Conservation (phyloP, 2,888 invertebrate genomes). For the Mythimna ferrago region DNA sequence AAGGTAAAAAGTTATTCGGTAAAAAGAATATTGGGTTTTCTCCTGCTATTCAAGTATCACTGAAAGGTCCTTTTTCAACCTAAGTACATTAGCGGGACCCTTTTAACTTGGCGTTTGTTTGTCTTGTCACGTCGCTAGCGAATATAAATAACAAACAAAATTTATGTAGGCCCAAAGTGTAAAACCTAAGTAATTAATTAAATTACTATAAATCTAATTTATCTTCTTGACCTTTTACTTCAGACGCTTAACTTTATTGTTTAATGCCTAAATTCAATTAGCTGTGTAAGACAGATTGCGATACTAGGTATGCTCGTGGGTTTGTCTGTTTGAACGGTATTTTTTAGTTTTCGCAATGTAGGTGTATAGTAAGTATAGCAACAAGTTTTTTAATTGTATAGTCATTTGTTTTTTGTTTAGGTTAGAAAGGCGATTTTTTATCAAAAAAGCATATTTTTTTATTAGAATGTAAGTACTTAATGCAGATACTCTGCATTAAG, state of each 20-base stretch:
- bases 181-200: conserved; percentile 65
- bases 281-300: conserved; percentile 9
- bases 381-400: background rate
- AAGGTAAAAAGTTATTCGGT: conserved; percentile 65
- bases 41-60: conserved; percentile 74
- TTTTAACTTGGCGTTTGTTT: conserved; percentile 76
- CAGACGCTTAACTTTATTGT: conserved; percentile 39
- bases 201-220: conserved; percentile 62
- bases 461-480: too few species aligned
- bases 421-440: background rate
- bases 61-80: conserved; percentile 71
- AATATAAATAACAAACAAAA: conserved; percentile 75
- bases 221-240: conserved; percentile 44
- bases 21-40: conserved; percentile 72
- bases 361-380: too few species aligned
- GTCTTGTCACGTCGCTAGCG: conserved; percentile 74
- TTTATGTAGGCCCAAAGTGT: conserved; percentile 67
- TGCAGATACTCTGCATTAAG: too few species aligned
- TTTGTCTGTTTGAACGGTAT: background rate
- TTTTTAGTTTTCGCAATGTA: background rate
- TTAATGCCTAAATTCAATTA: conserved; percentile 23
- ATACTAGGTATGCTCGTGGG: conserved; percentile 7
- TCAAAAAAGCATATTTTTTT: too few species aligned
- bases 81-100: conserved; percentile 76
- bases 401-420: background rate